These are phyloP conservation scores for Chloropsis cyanopogon DNA, from an alignment of 2,113 vertebrate genomes.

Conservation along the genomic window DNA sequence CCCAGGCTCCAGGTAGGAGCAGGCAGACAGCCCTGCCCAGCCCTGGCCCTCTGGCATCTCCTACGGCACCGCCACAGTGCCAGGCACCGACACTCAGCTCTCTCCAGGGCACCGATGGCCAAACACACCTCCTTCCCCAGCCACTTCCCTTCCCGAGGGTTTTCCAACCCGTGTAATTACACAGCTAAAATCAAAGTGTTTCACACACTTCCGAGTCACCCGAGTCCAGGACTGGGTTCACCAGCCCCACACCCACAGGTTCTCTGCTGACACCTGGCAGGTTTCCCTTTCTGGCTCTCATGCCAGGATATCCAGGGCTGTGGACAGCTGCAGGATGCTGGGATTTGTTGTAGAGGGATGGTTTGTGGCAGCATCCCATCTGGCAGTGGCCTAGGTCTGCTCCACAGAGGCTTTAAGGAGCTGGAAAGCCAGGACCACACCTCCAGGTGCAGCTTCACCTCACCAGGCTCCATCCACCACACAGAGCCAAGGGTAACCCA, in stretches of 20 bases:
- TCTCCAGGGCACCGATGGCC: background rate
- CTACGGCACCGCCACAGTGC: accelerated
- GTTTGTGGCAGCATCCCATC: background rate
- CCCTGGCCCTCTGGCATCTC: background rate
- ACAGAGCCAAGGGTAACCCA: accelerated
- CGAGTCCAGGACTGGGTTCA: background rate
- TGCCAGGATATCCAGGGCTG: background rate
- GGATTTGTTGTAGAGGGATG: accelerated
- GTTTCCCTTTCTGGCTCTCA: background rate
- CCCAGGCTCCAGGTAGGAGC: background rate
- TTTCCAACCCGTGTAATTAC: background rate
- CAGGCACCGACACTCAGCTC: background rate
- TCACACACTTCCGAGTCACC: background rate
- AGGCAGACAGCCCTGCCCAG: background rate
- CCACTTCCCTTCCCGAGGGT: background rate
- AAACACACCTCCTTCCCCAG: background rate
- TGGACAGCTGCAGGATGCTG: background rate
- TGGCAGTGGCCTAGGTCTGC: background rate
- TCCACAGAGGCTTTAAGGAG: background rate
- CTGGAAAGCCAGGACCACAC: background rate
- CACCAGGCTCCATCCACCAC: background rate
- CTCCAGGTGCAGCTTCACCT: background rate
- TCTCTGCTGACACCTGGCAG: background rate
- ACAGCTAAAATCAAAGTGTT: conserved; percentile 7
- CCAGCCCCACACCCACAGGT: background rate